Conservation (phyloP, 2,113 vertebrate species). For the Cheirogaleus medius region DNA sequence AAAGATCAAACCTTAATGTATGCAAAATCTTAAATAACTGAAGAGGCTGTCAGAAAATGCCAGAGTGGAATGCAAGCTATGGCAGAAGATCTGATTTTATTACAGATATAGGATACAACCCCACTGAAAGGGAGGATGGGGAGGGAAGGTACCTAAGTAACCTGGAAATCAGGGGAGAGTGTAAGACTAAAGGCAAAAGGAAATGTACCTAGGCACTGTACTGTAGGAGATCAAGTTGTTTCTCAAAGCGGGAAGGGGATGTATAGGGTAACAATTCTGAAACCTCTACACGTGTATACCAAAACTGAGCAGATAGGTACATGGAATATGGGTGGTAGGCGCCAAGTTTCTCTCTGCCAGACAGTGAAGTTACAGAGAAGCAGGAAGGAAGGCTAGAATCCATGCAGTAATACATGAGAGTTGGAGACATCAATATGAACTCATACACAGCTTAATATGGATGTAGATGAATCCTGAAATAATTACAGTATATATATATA, state of each 20-base stretch:
- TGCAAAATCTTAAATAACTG: background rate
- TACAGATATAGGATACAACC: background rate
- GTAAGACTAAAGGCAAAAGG: background rate
- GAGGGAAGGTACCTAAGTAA: background rate
- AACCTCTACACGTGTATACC: background rate
- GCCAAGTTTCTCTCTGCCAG: background rate
- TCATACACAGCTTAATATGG: background rate
- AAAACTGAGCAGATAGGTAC: background rate
- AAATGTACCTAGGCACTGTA: background rate
- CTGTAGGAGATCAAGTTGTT: background rate
- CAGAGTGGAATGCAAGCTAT: background rate
- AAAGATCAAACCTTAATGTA: background rate
- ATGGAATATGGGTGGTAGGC: fast-evolving
- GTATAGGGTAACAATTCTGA: background rate
- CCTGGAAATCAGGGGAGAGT: background rate
- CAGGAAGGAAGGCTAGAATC: background rate
- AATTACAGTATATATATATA: background rate
- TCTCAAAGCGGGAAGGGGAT: background rate
- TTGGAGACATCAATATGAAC: background rate
- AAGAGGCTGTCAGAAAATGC: background rate
- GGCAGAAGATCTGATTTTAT: background rate
- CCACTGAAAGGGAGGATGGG: no score
- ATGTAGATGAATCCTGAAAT: background rate
- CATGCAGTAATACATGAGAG: background rate
- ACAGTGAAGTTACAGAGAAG: background rate